Base-by-base conservation (phyloP, 2,888 invertebrate species). In the Leptothorax acervorum region DNA sequence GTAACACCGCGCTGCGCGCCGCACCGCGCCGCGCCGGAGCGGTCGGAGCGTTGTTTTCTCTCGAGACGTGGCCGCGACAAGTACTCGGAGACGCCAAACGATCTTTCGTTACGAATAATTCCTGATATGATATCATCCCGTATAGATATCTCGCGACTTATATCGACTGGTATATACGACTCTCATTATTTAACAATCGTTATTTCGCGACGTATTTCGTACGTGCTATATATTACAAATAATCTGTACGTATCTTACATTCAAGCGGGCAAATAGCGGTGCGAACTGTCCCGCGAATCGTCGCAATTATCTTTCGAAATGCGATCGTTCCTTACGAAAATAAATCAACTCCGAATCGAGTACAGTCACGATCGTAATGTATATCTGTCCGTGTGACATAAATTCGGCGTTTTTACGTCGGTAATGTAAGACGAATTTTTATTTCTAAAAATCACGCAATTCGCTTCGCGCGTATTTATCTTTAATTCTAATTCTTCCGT, bases 71-170 rank as follows among this genome's bases (percentile, higher is more conserved):
- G 3, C 15, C 45, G 65, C 45, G 65, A 66, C 42, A 48, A 45
- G 42, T 45, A 28, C 65, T 45, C 28, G 1, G 42, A 45, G 45
- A 65, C 42, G 12, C 23, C 23, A 8, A 9, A 45, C 28, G 65
- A 42, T 45, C 65, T 28, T 66, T 66, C 63, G 11, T 45, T 42
- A 3, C 45, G n/a, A 66, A 45, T 66, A 66, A 66, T 66, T 39
- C 28, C 18, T n/a, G n/a, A n/a, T n/a, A n/a, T 35, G 6, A 11
- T 45, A 15, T 66, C 65, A 15, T 28, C 23, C 45, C 45, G 45
- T 42, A 12, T 15, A 12, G 23, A 28, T 65, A 45, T 45, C 65
- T 45, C 8, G 65, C n/a, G n/a, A n/a, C n/a, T n/a, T n/a, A n/a
- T n/a, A n/a, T n/a, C 42, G 42, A 65, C 12, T 42, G 23, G 2